These are phyloP conservation scores for Clamator glandarius DNA, from an alignment of 2,797 vertebrate genomes.

Conservation along the genomic window DNA sequence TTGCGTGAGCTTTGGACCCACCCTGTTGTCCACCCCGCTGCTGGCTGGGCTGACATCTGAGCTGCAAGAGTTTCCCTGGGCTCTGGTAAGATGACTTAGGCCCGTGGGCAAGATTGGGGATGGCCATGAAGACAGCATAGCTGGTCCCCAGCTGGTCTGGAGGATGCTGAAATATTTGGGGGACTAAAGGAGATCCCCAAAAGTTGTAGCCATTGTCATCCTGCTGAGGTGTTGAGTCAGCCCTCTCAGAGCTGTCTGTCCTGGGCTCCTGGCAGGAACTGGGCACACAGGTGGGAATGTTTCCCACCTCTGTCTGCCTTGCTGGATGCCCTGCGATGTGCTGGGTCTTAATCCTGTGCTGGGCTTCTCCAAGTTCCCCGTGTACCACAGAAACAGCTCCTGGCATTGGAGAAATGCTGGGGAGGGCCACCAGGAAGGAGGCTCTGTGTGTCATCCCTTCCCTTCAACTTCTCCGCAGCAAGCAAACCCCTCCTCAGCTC, in stretches of 20 bases:
- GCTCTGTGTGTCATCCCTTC: not conserved
- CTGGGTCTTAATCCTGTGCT: not conserved
- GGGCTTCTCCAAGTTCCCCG: not conserved
- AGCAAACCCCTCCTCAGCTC: slow-evolving; percentile 38
- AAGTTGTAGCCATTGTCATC: not conserved
- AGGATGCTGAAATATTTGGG: not conserved
- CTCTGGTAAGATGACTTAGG: not conserved
- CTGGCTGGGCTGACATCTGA: not conserved
- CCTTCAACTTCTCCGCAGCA: slow-evolving; percentile 64
- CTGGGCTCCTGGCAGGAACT: not conserved
- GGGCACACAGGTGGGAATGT: not conserved
- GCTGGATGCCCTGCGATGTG: not conserved
- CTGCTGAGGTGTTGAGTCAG: not conserved
- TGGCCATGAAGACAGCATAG: not conserved
- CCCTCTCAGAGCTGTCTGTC: not conserved
- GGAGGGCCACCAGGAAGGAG: not conserved
- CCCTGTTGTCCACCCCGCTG: rapidly evolving
- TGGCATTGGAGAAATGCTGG: not conserved
- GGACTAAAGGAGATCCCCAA: not conserved
- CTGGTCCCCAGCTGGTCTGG: not conserved
- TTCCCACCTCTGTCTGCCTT: not conserved
- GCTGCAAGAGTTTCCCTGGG: not conserved
- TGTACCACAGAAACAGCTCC: not conserved
- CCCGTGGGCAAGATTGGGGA: not conserved
- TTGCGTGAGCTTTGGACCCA: not conserved